Evolutionary conservation across 2,888 invertebrate species (phyloP).

Genomic region (Cepaea hortensis): DNA sequence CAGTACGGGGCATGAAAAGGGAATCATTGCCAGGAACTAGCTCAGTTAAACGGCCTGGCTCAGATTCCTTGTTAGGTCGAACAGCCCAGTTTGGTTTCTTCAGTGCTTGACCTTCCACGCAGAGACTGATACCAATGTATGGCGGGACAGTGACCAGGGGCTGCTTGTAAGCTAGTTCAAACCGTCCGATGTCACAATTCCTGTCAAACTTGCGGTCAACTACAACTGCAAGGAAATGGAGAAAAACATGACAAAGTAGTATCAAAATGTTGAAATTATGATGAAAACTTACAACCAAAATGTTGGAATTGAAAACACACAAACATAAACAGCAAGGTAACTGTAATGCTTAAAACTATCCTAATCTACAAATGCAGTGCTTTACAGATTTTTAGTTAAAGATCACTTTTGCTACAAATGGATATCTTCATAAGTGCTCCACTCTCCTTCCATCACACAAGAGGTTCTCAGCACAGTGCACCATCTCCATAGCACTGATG

Average conservation of each 20-base stretch:
- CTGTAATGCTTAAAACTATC: too few relatives aligned
- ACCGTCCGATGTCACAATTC: constrained; percentile 74
- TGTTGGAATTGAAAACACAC: background rate
- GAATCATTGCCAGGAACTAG: constrained; percentile 27
- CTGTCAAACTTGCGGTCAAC: constrained; percentile 74
- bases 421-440: too few relatives aligned
- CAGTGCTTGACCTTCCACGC: constrained; percentile 69
- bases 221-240: constrained; percentile 70
- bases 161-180: constrained; percentile 76
- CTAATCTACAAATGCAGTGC: too few relatives aligned
- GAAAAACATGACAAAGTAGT: background rate
- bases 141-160: constrained; percentile 74
- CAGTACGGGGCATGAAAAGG: constrained; percentile 48
- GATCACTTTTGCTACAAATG: too few relatives aligned
- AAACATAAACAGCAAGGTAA: too few relatives aligned
- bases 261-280: background rate
- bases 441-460: too few relatives aligned
- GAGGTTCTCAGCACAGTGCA: too few relatives aligned
- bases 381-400: too few relatives aligned
- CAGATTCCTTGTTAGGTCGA: constrained; percentile 19
- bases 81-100: constrained; percentile 55
- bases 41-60: constrained; percentile 19
- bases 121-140: constrained; percentile 75
- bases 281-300: background rate
- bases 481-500: too few relatives aligned